phyloP scores from a whole-genome alignment of 2,888 invertebrate genomes.

The Ectropis crepuscularia region DNA sequence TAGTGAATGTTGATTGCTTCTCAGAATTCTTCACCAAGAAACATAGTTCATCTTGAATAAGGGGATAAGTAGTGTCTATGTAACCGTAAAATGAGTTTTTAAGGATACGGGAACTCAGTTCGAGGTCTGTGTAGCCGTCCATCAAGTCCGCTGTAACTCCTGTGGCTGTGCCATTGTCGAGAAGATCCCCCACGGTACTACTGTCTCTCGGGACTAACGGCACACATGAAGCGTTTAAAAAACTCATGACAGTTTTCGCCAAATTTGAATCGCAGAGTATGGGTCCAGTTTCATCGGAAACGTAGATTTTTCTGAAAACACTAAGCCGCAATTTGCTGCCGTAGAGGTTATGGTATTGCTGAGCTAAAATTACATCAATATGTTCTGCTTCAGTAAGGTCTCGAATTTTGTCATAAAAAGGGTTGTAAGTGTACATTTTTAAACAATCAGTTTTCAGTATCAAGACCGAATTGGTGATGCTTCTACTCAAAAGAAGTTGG shows the following conservation, averaged over 20 bases:
- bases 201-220: constrained; percentile 70
- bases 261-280: constrained; percentile 64
- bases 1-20: constrained; percentile 77
- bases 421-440: constrained; percentile 81
- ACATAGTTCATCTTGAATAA: constrained; percentile 82
- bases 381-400: constrained; percentile 72
- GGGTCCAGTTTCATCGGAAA: constrained; percentile 60
- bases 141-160: constrained; percentile 76
- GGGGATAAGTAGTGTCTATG: constrained; percentile 81
- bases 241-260: constrained; percentile 61
- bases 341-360: constrained; percentile 67
- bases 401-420: constrained; percentile 70
- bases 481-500: constrained; percentile 77
- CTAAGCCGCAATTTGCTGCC: constrained; percentile 66
- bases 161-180: constrained; percentile 74
- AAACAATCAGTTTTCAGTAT: constrained; percentile 64
- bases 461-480: constrained; percentile 80
- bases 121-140: constrained; percentile 81
- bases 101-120: constrained; percentile 81
- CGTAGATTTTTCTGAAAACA: constrained; percentile 67
- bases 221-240: constrained; percentile 71
- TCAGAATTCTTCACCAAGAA: constrained; percentile 81
- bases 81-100: constrained; percentile 76
- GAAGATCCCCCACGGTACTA: constrained; percentile 71
- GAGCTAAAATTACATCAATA: constrained; percentile 52